These are phyloP conservation scores for Lynx canadensis DNA, from an alignment of 2,113 vertebrate species.

Conservation along the genomic window DNA sequence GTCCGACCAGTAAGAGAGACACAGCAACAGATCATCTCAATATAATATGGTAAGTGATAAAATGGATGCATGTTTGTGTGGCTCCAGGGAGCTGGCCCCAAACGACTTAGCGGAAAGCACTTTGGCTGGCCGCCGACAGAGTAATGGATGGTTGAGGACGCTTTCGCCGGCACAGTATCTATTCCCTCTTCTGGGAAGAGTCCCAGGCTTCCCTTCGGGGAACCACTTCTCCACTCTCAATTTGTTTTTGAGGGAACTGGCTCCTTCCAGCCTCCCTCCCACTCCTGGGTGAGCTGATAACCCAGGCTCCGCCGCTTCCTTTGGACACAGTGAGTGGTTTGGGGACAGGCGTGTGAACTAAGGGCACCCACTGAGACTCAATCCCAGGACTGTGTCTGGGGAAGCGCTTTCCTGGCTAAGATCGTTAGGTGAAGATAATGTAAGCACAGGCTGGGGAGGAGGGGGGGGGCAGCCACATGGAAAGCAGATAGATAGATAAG, in stretches of 20 bases:
- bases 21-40: background rate
- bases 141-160: slow-evolving; percentile 7
- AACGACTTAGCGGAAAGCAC: slow-evolving; percentile 54
- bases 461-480: background rate
- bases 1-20: background rate
- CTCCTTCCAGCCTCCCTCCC: background rate
- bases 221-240: background rate
- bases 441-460: no score
- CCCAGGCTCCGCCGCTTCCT: background rate
- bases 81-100: slow-evolving; percentile 60
- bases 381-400: background rate
- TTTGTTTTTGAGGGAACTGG: background rate
- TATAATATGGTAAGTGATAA: slow-evolving; percentile 41
- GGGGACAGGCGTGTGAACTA: background rate
- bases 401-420: background rate
- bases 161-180: background rate
- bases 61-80: slow-evolving; percentile 48
- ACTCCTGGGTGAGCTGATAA: accelerated
- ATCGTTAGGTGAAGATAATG: background rate
- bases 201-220: background rate
- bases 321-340: background rate
- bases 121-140: slow-evolving; percentile 18
- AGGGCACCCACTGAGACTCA: background rate
- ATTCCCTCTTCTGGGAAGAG: slow-evolving; percentile 13
- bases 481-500: background rate